Conservation (phyloP, 2,888 invertebrate genomes). For the Apomyelois bistriatella region DNA sequence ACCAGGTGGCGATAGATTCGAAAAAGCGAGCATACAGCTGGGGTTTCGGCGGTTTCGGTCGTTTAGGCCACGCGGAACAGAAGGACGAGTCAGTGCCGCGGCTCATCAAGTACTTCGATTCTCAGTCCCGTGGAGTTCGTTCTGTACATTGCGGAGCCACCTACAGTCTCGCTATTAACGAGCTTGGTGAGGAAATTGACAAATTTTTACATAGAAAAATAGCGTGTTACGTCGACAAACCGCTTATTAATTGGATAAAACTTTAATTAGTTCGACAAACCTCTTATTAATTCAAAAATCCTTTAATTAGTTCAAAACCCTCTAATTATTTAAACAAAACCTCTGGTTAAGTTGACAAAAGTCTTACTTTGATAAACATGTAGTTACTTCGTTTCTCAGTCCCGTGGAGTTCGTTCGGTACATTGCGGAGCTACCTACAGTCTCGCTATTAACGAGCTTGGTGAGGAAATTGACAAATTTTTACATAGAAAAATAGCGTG, state of each 20-base stretch:
- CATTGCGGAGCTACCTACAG: conserved; percentile 93
- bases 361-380: too few species aligned
- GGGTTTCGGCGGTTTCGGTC: conserved; percentile 97
- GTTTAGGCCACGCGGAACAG: conserved; percentile 95
- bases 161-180: conserved; percentile 91
- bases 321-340: too few species aligned
- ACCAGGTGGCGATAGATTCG: conserved; percentile 90
- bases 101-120: conserved; percentile 93
- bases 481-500: background rate
- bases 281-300: too few species aligned
- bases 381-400: conserved; percentile 92
- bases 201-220: background rate
- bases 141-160: conserved; percentile 91
- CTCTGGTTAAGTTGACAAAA: too few species aligned
- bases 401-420: conserved; percentile 89
- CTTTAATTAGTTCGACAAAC: too few species aligned
- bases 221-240: background rate
- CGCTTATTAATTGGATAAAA: too few species aligned
- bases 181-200: conserved; percentile 75
- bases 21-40: conserved; percentile 94
- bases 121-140: conserved; percentile 90
- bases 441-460: conserved; percentile 89
- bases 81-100: conserved; percentile 93
- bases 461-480: conserved; percentile 40
- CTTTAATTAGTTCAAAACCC: too few species aligned